Evolutionary conservation across 2,888 invertebrate species (phyloP).

Genomic region (Lumbricus terrestris): DNA sequence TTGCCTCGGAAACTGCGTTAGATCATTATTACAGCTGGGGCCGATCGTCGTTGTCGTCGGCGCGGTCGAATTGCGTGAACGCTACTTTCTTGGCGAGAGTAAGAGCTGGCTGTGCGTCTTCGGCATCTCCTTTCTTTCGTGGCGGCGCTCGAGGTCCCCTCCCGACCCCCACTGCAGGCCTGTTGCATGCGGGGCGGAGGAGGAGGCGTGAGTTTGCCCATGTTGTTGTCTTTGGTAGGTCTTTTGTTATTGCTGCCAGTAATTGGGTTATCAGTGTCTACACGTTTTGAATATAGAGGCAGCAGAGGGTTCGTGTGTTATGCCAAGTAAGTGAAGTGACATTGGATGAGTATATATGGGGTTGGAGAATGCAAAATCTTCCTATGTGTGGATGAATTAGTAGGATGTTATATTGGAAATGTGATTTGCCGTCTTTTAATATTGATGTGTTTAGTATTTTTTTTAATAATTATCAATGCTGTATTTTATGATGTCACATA

Average conservation of each 20-base stretch:
- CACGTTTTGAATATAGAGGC: neutral
- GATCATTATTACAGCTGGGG: neutral
- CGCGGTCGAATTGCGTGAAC: slow-evolving; percentile 3
- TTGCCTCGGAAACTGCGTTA: neutral
- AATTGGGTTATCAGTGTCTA: neutral
- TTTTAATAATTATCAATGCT: neutral
- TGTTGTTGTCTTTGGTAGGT: neutral
- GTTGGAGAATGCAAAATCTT: too few species aligned
- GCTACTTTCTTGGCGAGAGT: neutral
- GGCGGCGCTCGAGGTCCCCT: neutral
- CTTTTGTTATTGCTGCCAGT: neutral
- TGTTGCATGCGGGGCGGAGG: neutral
- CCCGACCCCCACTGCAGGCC: too few species aligned
- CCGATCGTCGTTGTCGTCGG: neutral
- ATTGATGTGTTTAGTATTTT: neutral
- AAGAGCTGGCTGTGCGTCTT: too few species aligned
- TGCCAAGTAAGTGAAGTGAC: neutral
- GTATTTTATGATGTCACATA: neutral
- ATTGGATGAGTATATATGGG: neutral
- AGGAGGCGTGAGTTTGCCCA: neutral
- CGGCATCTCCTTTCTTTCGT: neutral
- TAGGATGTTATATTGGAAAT: neutral
- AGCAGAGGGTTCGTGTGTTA: neutral
- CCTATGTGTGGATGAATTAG: neutral
- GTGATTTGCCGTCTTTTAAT: neutral